Base-by-base conservation (phyloP, 2,888 invertebrate genomes). In the Sarcophaga subvicina region DNA sequence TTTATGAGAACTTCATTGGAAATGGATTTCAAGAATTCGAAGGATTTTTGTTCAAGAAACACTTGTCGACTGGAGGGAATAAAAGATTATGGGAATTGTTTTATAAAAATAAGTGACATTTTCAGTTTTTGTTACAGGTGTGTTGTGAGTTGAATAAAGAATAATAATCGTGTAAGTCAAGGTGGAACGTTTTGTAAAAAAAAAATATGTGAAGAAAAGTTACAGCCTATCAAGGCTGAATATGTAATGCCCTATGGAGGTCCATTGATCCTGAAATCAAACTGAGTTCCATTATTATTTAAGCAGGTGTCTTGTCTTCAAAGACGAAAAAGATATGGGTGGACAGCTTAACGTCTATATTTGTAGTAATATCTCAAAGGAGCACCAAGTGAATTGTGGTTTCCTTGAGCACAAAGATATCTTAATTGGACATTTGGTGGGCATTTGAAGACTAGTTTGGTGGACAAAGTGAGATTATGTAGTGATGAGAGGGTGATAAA, bases 11-110 rank as follows among this genome's bases (percentile, higher is more conserved):
- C 27, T 76, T 82, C 76, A 59, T 25, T 14, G 47, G 49, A 72
- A 72, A 62, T 73, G 69, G 47, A 83, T 63, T 83, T 80, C n/a
- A 75, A 73, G 22, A 63, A 79, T 73, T 12, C 69, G 5, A 25
- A 83, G 54, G 59, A 80, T 80, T 66, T 62, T 47, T 72, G 66
- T 59, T 69, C 25, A 45, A 63, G 12, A 73, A 83, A 70, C 73
- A 84, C 79, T 84, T 75, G 69, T 22, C 64, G 59, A 60, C 47
- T 47, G 47, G 25, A 71, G n/a, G 14, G 5, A n/a, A 60, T 54
- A 17, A 54, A 54, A 54, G 54, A 54, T 54, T 54, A 54, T 54
- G 54, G 54, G 17, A 54, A 54, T 54, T 22, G 6, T 37, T 62
- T 22, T 47, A 3, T 49, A 62, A 47, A 62, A 25, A 67, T 47